These are phyloP conservation scores for Ascaphus truei DNA, from an alignment of 2,113 vertebrate species.

Conservation along the genomic window DNA sequence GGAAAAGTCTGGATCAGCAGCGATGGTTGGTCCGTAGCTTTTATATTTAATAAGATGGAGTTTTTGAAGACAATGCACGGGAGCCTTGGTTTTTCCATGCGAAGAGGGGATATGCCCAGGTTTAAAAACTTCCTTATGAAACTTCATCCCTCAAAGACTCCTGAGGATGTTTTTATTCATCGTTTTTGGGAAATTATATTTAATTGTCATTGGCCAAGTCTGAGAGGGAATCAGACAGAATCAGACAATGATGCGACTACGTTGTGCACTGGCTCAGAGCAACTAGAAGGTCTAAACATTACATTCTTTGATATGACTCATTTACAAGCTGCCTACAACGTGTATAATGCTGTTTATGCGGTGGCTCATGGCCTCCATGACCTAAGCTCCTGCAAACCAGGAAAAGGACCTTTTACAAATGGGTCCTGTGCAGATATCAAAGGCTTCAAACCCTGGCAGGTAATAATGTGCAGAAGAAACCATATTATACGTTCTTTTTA, in stretches of 20 bases:
- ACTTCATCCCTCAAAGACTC: background rate
- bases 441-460: conserved; percentile 47
- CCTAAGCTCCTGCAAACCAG: conserved; percentile 36
- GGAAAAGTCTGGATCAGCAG: conserved; percentile 22
- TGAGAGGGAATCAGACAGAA: background rate
- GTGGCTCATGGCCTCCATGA: conserved; percentile 47
- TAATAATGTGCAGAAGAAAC: too few species aligned
- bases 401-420: background rate
- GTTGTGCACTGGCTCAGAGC: conserved; percentile 43
- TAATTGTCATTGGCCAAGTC: background rate
- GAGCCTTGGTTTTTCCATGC: conserved; percentile 14
- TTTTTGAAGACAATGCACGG: background rate
- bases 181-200: conserved; percentile 10
- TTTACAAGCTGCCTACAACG: conserved; percentile 46
- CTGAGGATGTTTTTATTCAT: background rate
- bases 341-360: conserved; percentile 50
- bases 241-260: background rate
- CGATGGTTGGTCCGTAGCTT: conserved; percentile 22
- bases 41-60: background rate
- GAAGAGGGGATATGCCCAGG: background rate
- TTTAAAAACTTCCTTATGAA: background rate
- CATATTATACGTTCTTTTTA: too few species aligned
- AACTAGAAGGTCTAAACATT: conserved; percentile 33
- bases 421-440: conserved; percentile 36
- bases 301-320: conserved; percentile 29